These are phyloP conservation scores for Cynodonichthys magdalenae DNA, from an alignment of 2,797 vertebrate genomes.

Conservation along the genomic window DNA sequence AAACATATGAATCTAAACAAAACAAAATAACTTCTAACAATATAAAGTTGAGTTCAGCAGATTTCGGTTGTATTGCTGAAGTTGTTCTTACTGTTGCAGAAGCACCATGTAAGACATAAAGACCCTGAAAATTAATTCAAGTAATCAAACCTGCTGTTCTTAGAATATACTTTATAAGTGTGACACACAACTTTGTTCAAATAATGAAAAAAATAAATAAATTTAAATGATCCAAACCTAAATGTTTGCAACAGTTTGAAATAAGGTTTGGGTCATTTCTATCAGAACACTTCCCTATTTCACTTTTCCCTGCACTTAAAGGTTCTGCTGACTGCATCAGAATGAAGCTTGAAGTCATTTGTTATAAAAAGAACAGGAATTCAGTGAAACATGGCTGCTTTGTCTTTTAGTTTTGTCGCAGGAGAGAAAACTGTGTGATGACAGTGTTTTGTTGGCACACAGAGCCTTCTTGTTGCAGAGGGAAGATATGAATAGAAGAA, in stretches of 20 bases:
- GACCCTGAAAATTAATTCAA: background rate
- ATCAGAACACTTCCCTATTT: constrained; percentile 4
- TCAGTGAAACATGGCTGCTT: constrained; percentile 50
- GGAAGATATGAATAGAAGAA: constrained; percentile 29
- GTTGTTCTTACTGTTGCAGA: too few relatives aligned
- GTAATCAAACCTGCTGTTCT: background rate
- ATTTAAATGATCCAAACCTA: background rate
- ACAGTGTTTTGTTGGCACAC: constrained; percentile 29
- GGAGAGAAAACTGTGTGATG: constrained; percentile 11
- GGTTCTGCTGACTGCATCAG: constrained; percentile 40
- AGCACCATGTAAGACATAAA: too few relatives aligned
- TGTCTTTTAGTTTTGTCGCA: constrained; percentile 26
- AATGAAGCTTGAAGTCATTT: constrained; percentile 35
- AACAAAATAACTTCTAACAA: background rate
- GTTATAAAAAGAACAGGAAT: constrained; percentile 39
- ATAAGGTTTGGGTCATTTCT: background rate
- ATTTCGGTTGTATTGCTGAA: background rate
- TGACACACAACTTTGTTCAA: background rate
- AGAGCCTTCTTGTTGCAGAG: constrained; percentile 21
- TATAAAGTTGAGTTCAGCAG: background rate
- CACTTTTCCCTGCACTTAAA: constrained; percentile 19
- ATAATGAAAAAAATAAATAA: background rate
- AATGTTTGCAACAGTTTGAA: background rate
- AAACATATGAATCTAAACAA: background rate
- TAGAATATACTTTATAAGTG: background rate